phyloP scores from a whole-genome alignment of 53 echinoderm and acorn worm genomes.

The Paelopatides confundens region DNA sequence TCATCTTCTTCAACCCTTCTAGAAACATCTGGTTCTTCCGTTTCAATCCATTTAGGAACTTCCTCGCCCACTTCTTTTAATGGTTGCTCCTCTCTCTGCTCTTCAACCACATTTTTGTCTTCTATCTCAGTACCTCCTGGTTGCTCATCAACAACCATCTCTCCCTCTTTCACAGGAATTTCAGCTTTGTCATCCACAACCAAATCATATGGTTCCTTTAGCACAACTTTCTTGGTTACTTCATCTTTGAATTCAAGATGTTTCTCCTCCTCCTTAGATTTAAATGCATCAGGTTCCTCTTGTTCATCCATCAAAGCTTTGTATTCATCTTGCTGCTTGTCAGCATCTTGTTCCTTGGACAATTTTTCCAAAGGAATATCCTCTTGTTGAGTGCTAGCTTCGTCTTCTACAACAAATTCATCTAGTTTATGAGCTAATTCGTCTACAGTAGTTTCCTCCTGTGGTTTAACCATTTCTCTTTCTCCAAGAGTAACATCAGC shows the following conservation, averaged over 20 bases:
- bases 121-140: not conserved
- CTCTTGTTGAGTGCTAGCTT: not conserved
- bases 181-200: conserved; percentile 38
- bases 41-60: not conserved
- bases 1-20: not conserved
- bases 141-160: not conserved
- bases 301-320: too few species aligned
- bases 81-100: not conserved
- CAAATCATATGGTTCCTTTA: conserved; percentile 22
- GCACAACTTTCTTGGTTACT: conserved; percentile 48
- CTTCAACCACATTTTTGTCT: too few species aligned
- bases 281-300: not conserved
- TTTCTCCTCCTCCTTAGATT: not conserved
- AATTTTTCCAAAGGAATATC: not conserved
- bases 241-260: too few species aligned
- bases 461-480: not conserved
- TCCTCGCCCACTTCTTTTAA: not conserved
- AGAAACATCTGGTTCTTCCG: not conserved
- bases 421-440: conserved; percentile 12
- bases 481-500: conserved; percentile 4
- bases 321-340: too few species aligned
- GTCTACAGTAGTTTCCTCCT: conserved; percentile 59
- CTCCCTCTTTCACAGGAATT: conserved; percentile 27
- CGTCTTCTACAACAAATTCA: not conserved
- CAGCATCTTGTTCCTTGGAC: not conserved